phyloP scores from a whole-genome alignment of 1,140 invertebrate species.

The Popillia japonica region DNA sequence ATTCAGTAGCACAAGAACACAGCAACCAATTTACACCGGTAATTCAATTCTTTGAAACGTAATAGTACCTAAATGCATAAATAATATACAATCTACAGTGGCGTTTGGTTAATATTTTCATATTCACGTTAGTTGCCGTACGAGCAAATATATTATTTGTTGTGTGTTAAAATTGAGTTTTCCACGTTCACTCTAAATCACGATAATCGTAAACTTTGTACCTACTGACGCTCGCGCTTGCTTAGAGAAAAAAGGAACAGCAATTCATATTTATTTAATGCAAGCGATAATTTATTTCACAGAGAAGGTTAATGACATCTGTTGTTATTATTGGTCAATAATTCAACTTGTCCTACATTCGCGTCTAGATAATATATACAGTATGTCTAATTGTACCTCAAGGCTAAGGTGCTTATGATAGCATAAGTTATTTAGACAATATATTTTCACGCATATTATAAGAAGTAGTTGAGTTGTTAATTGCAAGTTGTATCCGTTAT shows the following conservation, averaged over 20 bases:
- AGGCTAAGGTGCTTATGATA: background rate
- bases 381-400: constrained; percentile 1
- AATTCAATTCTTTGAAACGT: too few species aligned
- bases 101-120: background rate
- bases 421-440: too few species aligned
- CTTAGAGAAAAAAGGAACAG: background rate
- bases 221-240: constrained; percentile 12
- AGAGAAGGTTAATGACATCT: constrained; percentile 17
- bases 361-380: background rate
- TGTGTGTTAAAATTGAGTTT: background rate
- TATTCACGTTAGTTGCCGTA: background rate
- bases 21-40: too few species aligned
- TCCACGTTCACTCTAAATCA: background rate
- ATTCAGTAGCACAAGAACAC: too few species aligned
- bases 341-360: constrained; percentile 18
- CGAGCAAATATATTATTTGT: background rate
- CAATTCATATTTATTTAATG: constrained; percentile 16
- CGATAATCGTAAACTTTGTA: constrained; percentile 10
- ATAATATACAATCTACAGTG: background rate
- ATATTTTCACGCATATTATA: too few species aligned
- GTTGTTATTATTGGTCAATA: constrained; percentile 19
- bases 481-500: too few species aligned
- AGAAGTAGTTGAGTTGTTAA: too few species aligned
- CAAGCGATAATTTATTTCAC: constrained; percentile 15
- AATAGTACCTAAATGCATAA: too few species aligned